Evolutionary conservation across 2,888 invertebrate species (phyloP).

Genomic region (Lasioglossum zephyrum): DNA sequence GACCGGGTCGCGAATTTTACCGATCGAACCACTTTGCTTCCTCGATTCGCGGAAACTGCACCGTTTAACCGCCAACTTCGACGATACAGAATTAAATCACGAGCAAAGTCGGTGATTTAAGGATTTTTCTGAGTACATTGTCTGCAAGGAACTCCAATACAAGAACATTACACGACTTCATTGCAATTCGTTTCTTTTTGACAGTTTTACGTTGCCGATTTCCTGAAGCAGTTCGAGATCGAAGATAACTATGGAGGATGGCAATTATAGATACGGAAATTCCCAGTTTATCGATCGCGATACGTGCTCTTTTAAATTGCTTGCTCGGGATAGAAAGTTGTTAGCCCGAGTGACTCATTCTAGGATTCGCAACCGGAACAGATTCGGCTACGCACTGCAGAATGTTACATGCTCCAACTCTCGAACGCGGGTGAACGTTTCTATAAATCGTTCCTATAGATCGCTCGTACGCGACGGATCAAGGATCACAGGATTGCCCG

Average conservation of each 20-base stretch:
- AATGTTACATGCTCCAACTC: slow-evolving; percentile 34
- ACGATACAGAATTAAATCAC: background rate
- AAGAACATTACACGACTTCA: no score
- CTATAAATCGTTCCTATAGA: slow-evolving; percentile 46
- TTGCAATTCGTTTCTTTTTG: no score
- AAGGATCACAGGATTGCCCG: slow-evolving; percentile 50
- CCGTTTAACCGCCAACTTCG: background rate
- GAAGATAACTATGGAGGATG: background rate
- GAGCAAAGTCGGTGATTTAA: background rate
- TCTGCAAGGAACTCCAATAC: background rate
- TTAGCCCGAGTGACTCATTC: slow-evolving; percentile 31
- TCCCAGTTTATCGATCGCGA: background rate
- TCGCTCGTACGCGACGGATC: slow-evolving; percentile 56
- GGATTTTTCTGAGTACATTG: background rate
- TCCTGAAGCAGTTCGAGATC: background rate
- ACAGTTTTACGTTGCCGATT: background rate
- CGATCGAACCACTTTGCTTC: slow-evolving; percentile 3
- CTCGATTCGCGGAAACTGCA: background rate
- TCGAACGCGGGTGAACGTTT: slow-evolving; percentile 53
- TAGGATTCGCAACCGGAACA: slow-evolving; percentile 27
- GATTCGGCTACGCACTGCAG: slow-evolving; percentile 2
- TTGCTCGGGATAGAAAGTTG: slow-evolving; percentile 15
- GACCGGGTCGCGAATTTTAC: slow-evolving; percentile 29
- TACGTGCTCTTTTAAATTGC: background rate
- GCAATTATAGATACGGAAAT: background rate